A percentile compares a stretch with the other conserved stretches of the same genome.
Conservation (phyloP, 2,888 invertebrate genomes). For the Drosophila colorata region DNA sequence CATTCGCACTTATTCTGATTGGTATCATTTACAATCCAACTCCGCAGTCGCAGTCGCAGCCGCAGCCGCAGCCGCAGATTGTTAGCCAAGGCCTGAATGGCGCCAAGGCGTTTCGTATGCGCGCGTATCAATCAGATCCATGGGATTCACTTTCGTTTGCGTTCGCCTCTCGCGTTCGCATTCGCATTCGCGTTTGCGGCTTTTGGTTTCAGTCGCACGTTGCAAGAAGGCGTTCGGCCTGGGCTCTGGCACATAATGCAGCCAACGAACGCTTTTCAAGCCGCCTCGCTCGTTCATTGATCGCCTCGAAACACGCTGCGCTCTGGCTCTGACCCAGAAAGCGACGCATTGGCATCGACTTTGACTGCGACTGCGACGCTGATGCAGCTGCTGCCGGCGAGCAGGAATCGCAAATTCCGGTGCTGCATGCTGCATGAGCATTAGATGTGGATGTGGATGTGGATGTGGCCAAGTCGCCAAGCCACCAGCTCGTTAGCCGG, state of each 20-base stretch:
- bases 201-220: slow-evolving; percentile 70
- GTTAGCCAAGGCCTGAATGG: slow-evolving; percentile 42
- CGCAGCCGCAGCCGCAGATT: slow-evolving; percentile 24
- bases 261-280: slow-evolving; percentile 53
- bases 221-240: slow-evolving; percentile 42
- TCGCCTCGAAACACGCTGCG: slow-evolving; percentile 40
- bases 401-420: slow-evolving; percentile 75
- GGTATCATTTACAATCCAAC: slow-evolving; percentile 63
- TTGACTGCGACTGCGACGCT: slow-evolving; percentile 13
- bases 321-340: slow-evolving; percentile 65
- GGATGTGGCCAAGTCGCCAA: slow-evolving; percentile 16
- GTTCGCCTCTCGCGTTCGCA: slow-evolving; percentile 19
- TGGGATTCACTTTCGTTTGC: slow-evolving; percentile 71
- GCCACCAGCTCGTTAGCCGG: slow-evolving; percentile 17
- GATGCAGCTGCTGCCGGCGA: slow-evolving; percentile 26
- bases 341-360: slow-evolving; percentile 40
- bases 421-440: slow-evolving; percentile 55
- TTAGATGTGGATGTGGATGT: slow-evolving; percentile 41
- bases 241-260: slow-evolving; percentile 53
- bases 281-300: slow-evolving; percentile 42
- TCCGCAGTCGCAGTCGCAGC: slow-evolving; percentile 24
- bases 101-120: slow-evolving; percentile 50
- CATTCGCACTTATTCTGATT: slow-evolving; percentile 78
- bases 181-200: slow-evolving; percentile 43
- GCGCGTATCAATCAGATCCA: slow-evolving; percentile 21